These are phyloP conservation scores for Loripinus fragilis DNA, from an alignment of 2,888 invertebrate genomes.

Conservation along the genomic window DNA sequence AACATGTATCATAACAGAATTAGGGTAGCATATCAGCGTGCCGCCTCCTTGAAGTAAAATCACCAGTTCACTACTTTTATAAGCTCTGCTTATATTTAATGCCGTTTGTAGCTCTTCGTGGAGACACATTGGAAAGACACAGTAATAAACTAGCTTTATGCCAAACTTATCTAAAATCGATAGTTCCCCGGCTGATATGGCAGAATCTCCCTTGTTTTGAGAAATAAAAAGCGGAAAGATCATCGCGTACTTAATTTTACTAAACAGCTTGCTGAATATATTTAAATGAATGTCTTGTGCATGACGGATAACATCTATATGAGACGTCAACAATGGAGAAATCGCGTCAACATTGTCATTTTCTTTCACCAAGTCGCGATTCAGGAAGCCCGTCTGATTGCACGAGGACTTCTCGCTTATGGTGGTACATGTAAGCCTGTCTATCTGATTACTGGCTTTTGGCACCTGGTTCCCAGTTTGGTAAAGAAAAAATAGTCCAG, in stretches of 20 bases:
- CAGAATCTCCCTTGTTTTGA: conserved; percentile 1
- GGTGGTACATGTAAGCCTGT: too few relatives aligned
- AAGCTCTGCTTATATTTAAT: background rate
- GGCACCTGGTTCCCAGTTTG: too few relatives aligned
- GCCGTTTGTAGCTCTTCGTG: background rate
- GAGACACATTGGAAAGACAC: background rate
- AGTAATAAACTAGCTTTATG: background rate
- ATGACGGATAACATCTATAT: background rate
- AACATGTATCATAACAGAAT: background rate
- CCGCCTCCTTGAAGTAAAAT: background rate
- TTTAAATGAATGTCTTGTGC: background rate
- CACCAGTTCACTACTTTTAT: background rate
- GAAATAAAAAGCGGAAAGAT: background rate
- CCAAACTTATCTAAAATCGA: background rate
- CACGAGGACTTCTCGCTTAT: too few relatives aligned
- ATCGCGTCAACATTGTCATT: background rate
- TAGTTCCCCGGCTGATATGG: background rate
- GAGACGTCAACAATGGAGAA: background rate
- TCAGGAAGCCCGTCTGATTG: too few relatives aligned
- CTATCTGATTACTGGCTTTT: too few relatives aligned
- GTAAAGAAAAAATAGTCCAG: too few relatives aligned
- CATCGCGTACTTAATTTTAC: background rate
- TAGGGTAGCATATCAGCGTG: background rate
- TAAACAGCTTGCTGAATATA: background rate
- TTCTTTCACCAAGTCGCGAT: background rate